These are phyloP conservation scores for Rhynchophorus ferrugineus DNA, from an alignment of 1,140 invertebrate species.

Conservation along the genomic window DNA sequence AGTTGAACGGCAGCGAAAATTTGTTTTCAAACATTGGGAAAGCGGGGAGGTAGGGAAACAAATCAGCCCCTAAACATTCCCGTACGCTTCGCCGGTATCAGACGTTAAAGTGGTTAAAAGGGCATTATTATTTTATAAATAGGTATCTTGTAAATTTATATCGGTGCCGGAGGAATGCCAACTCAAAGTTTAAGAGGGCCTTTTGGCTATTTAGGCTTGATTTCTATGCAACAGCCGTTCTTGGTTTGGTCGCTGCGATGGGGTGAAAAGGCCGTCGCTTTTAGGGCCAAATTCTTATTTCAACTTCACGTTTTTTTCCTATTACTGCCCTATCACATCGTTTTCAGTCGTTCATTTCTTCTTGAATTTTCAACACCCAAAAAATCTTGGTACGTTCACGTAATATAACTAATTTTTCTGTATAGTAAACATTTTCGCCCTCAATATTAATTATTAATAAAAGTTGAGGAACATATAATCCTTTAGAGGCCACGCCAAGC, in stretches of 20 bases:
- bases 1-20: conserved; percentile 10
- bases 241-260: conserved; percentile 21
- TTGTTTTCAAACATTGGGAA: conserved; percentile 16
- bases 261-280: conserved; percentile 22
- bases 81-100: conserved; percentile 9
- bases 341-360: too few relatives aligned
- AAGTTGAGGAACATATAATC: too few relatives aligned
- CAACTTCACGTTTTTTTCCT: background rate
- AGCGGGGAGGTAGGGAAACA: conserved; percentile 17
- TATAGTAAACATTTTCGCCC: too few relatives aligned
- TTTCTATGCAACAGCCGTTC: conserved; percentile 28
- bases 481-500: too few relatives aligned
- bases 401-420: too few relatives aligned
- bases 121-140: conserved; percentile 32
- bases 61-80: conserved; percentile 20
- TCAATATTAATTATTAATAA: too few relatives aligned
- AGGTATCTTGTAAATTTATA: conserved; percentile 31
- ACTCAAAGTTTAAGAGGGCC: conserved; percentile 26
- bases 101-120: conserved; percentile 30
- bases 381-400: too few relatives aligned
- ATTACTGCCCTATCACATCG: background rate
- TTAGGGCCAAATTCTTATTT: background rate
- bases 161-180: conserved; percentile 24
- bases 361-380: too few relatives aligned
- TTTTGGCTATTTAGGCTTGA: conserved; percentile 23